These are phyloP conservation scores for Cydia amplana DNA, from an alignment of 1,140 invertebrate genomes.

Conservation along the genomic window DNA sequence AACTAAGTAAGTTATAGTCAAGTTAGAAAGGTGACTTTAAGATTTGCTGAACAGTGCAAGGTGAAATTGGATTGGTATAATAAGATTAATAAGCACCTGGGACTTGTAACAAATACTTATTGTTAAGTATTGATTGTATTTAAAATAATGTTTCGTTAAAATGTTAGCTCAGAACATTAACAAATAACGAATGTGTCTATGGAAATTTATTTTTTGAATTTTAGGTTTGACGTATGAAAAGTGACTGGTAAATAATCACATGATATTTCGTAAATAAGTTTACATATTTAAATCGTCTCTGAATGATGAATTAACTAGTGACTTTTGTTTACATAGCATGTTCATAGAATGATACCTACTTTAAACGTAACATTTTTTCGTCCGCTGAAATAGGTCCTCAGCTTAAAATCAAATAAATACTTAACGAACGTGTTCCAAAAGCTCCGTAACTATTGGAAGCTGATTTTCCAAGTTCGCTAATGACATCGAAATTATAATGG, in stretches of 20 bases:
- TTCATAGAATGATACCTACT: too few relatives aligned
- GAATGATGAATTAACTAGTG: too few relatives aligned
- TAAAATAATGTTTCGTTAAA: too few relatives aligned
- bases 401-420: neutral
- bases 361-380: neutral
- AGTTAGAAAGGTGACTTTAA: constrained; percentile 4
- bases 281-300: too few relatives aligned
- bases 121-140: neutral
- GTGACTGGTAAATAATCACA: too few relatives aligned
- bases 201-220: too few relatives aligned
- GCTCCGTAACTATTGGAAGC: constrained; percentile 37
- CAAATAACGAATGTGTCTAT: too few relatives aligned
- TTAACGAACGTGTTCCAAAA: neutral
- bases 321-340: too few relatives aligned
- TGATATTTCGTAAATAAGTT: too few relatives aligned
- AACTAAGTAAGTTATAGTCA: too few relatives aligned
- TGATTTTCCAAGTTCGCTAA: constrained; percentile 43
- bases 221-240: too few relatives aligned
- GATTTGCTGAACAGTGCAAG: neutral
- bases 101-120: neutral
- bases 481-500: constrained; percentile 45
- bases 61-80: neutral
- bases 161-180: too few relatives aligned
- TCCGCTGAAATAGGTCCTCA: neutral
- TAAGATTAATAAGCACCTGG: neutral